A percentile compares a stretch with the other conserved stretches of the same genome.
Conservation (phyloP, 2,888 invertebrate species). For the Drosophila cyrtoloma region DNA sequence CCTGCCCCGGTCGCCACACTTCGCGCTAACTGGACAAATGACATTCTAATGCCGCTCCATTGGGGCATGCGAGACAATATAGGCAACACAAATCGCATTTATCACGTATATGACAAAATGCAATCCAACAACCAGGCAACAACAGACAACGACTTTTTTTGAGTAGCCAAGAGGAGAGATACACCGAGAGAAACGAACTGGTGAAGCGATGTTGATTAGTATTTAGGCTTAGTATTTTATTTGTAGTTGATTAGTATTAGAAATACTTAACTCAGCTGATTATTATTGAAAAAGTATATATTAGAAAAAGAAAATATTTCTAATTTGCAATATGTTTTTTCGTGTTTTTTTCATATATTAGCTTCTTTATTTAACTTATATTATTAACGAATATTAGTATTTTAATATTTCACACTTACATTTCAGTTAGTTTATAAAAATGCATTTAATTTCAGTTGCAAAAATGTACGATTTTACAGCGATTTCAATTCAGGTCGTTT, state of each 20-base stretch:
- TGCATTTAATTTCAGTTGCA: no score
- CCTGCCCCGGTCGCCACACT: not conserved
- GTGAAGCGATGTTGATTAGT: not conserved
- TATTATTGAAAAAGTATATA: no score
- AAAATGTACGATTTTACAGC: not conserved
- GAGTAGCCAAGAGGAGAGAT: not conserved
- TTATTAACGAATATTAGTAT: not conserved
- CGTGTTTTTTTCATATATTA: no score
- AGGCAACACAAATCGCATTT: constrained; percentile 67
- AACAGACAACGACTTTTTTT: constrained; percentile 11
- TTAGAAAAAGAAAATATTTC: no score
- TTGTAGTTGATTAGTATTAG: not conserved
- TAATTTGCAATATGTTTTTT: no score
- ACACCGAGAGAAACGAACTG: not conserved
- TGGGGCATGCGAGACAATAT: constrained; percentile 29
- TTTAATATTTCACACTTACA: no score
- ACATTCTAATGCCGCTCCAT: constrained; percentile 68
- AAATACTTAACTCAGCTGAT: not conserved
- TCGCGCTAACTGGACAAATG: constrained; percentile 52
- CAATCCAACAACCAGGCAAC: constrained; percentile 36
- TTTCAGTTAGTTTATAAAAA: no score
- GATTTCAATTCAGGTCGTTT: not conserved
- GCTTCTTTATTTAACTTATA: not conserved
- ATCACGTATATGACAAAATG: constrained; percentile 75
- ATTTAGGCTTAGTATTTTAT: not conserved